Conservation (phyloP, 2,797 vertebrate species). For the Caiman crocodilus region DNA sequence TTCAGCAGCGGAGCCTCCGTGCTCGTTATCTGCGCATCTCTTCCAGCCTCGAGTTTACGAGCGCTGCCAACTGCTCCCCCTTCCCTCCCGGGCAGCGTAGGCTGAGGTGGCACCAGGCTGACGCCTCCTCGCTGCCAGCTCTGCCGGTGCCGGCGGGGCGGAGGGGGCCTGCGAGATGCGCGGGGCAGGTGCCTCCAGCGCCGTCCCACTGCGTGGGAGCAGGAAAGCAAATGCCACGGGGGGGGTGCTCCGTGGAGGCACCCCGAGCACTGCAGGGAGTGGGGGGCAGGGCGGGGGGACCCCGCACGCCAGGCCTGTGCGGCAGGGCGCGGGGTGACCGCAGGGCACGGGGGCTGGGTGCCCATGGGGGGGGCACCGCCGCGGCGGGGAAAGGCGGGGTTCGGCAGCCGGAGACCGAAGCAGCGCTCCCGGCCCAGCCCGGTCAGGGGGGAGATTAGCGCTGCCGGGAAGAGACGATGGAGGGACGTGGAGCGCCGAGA, state of each 20-base stretch:
- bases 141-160: background rate
- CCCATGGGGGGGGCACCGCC: no score
- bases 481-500: no score
- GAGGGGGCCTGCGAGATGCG: background rate
- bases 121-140: rapidly evolving
- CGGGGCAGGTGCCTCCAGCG: rapidly evolving
- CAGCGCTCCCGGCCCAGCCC: no score
- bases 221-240: no score
- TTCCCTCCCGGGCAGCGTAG: background rate
- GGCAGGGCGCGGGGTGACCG: no score
- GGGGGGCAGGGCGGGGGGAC: rapidly evolving
- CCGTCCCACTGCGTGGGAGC: background rate
- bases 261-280: background rate
- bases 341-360: no score
- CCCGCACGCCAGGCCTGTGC: background rate
- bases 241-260: background rate
- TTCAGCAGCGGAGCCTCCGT: background rate
- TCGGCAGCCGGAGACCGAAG: no score
- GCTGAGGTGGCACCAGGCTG: rapidly evolving
- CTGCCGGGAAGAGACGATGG: no score
- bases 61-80: background rate
- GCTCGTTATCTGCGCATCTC: rapidly evolving
- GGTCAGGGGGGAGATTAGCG: no score
- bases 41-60: background rate
- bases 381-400: no score